These are phyloP conservation scores for Trichogramma dendrolimi DNA, from an alignment of 2,888 invertebrate species.

Conservation along the genomic window DNA sequence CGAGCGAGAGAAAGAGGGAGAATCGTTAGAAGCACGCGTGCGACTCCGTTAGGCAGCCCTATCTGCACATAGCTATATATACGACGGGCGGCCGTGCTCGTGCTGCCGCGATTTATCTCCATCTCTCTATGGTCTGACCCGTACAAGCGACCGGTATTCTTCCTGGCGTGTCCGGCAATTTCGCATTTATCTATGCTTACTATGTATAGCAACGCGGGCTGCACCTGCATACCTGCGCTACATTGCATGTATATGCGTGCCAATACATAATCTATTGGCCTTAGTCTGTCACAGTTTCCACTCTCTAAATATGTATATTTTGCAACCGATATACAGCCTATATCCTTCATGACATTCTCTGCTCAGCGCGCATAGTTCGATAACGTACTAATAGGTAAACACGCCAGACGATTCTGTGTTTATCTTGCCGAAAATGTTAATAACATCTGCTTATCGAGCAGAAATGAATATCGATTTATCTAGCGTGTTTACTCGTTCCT, in stretches of 20 bases:
- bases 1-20: too few species aligned
- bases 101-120: slow-evolving; percentile 15
- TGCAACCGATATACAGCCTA: too few species aligned
- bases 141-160: background rate
- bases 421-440: slow-evolving; percentile 18
- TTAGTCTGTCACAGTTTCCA: too few species aligned
- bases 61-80: too few species aligned
- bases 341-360: background rate
- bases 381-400: background rate
- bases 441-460: slow-evolving; percentile 11
- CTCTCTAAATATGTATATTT: too few species aligned
- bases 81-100: too few species aligned
- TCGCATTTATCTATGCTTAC: slow-evolving; percentile 11
- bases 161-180: slow-evolving; percentile 6
- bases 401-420: background rate
- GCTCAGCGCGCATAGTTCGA: background rate
- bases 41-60: too few species aligned
- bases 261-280: too few species aligned
- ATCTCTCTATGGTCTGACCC: slow-evolving; percentile 14
- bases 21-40: too few species aligned
- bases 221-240: background rate
- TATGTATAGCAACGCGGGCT: background rate
- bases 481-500: too few species aligned
- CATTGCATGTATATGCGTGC: too few species aligned
- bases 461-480: background rate